A percentile compares a stretch with the other conserved stretches of the same genome.
Conservation (phyloP, 2,797 vertebrate species). For the Dryobates pubescens region DNA sequence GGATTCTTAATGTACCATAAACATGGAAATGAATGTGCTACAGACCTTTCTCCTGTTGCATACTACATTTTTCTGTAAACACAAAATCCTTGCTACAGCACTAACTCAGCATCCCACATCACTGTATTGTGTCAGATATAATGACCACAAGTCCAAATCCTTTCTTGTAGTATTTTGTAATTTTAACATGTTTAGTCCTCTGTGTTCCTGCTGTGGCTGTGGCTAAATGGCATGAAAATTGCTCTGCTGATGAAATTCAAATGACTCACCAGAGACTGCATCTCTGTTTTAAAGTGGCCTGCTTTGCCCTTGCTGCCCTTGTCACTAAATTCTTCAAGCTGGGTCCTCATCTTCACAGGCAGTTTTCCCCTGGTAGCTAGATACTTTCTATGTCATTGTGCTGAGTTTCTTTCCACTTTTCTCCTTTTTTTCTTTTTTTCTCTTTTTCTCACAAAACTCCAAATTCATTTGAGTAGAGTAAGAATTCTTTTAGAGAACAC, state of each 20-base stretch:
- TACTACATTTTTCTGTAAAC: not conserved
- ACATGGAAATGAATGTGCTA: not conserved
- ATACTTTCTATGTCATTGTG: not conserved
- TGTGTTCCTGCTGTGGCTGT: conserved; percentile 55
- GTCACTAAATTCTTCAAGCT: conserved; percentile 9
- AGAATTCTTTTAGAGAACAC: not conserved
- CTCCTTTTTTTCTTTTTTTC: not conserved
- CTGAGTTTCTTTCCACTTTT: not conserved
- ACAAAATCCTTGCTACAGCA: not conserved
- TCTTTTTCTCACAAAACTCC: not conserved
- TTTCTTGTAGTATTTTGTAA: conserved; percentile 10
- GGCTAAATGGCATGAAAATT: conserved; percentile 71
- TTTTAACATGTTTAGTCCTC: conserved; percentile 55
- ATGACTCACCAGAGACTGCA: conserved; percentile 60
- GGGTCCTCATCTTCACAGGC: not conserved
- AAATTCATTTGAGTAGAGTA: not conserved
- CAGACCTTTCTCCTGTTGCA: not conserved
- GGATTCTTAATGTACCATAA: not conserved
- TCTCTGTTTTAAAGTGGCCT: conserved; percentile 67
- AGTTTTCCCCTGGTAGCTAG: not conserved
- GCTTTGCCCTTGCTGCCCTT: conserved; percentile 37
- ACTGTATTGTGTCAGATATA: not conserved
- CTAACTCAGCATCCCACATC: not conserved
- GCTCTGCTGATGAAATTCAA: conserved; percentile 68
- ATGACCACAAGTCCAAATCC: not conserved